A percentile compares a stretch with the other conserved stretches of the same genome.
These are phyloP conservation scores for Brachirus orientalis DNA, from an alignment of 2,113 vertebrate genomes.

Conservation along the genomic window DNA sequence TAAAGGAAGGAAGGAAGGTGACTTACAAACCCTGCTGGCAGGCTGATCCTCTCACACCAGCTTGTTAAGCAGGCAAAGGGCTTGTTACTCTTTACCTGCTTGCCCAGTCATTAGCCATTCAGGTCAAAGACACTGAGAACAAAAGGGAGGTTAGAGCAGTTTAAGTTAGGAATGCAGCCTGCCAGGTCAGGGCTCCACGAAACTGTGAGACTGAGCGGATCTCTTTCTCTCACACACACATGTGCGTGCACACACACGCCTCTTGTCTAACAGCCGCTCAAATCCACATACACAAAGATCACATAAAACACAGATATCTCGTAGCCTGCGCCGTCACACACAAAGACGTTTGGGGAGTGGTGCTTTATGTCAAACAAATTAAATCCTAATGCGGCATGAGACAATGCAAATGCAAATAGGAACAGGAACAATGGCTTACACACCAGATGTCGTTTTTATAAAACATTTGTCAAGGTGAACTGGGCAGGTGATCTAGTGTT, in stretches of 20 bases:
- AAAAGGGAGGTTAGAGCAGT: slow-evolving; percentile 62
- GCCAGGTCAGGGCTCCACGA: slow-evolving; percentile 51
- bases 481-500: slow-evolving; percentile 26
- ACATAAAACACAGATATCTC: slow-evolving; percentile 14
- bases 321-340: slow-evolving; percentile 5
- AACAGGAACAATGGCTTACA: slow-evolving; percentile 25
- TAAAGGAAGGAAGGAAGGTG: slow-evolving; percentile 29
- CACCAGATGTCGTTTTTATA: slow-evolving; percentile 25
- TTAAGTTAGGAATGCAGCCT: slow-evolving; percentile 72
- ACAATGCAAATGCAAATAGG: slow-evolving; percentile 25
- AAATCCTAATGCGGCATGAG: slow-evolving; percentile 7
- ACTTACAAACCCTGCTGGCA: slow-evolving; percentile 29
- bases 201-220: slow-evolving; percentile 22
- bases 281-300: slow-evolving; percentile 44
- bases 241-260: slow-evolving; percentile 46
- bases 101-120: slow-evolving; percentile 45
- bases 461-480: slow-evolving; percentile 25
- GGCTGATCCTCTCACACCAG: slow-evolving; percentile 21
- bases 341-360: slow-evolving; percentile 23
- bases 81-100: slow-evolving; percentile 63
- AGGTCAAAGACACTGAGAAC: slow-evolving; percentile 59
- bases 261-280: slow-evolving; percentile 18
- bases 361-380: slow-evolving; percentile 25
- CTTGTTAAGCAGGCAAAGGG: slow-evolving; percentile 35
- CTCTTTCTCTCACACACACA: neutral